phyloP scores from a whole-genome alignment of 2,888 invertebrate species.

The Cantharis flavilabris region DNA sequence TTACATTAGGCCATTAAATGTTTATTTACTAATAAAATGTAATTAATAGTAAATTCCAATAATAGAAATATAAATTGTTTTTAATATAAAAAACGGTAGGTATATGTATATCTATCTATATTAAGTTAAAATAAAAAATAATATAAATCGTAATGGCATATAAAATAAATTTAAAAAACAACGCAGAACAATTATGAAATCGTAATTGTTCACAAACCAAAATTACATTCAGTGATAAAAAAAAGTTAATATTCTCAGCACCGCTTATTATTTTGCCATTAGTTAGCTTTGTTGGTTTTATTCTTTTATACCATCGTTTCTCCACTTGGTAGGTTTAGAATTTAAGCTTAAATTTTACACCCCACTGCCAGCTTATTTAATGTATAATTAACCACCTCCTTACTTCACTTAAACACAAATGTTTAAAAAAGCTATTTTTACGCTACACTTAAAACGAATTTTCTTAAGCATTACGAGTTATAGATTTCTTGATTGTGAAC shows the following conservation, averaged over 20 bases:
- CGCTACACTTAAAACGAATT: not conserved
- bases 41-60: not conserved
- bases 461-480: not conserved
- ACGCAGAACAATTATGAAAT: slow-evolving; percentile 9
- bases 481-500: not conserved
- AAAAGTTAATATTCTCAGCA: slow-evolving; percentile 11
- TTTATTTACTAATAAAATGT: not conserved
- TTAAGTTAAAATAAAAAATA: not conserved
- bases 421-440: not conserved
- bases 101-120: not conserved
- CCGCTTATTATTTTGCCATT: slow-evolving; percentile 11
- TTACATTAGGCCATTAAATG: not conserved
- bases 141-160: not conserved
- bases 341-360: slow-evolving; percentile 1
- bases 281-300: slow-evolving; percentile 12
- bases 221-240: slow-evolving; percentile 12
- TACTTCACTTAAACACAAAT: not conserved
- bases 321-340: not conserved
- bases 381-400: slow-evolving; percentile 2
- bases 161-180: slow-evolving; percentile 3
- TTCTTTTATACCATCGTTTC: not conserved
- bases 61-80: not conserved
- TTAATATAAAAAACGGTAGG: not conserved
- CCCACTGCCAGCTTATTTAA: slow-evolving; percentile 1
- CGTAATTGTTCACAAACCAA: slow-evolving; percentile 14